Evolutionary conservation across 92 coral and sea anemone species (phyloP).

Genomic region (Heliopora coerulea): DNA sequence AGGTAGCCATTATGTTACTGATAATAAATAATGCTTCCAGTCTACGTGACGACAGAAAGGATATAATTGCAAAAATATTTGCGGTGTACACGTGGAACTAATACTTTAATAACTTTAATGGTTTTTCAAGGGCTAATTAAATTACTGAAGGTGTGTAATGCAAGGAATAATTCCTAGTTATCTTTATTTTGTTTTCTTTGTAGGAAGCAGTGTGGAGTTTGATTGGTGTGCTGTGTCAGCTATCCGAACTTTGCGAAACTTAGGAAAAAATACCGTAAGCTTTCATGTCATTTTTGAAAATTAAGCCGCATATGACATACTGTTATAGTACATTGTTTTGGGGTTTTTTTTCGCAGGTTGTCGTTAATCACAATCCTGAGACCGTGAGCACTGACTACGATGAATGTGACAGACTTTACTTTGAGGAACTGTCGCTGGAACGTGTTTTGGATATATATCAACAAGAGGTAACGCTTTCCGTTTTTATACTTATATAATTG

Average conservation of each 20-base stretch:
- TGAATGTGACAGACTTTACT: conserved; percentile 95
- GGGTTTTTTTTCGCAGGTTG: conserved; percentile 58
- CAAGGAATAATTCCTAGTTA: too few species aligned
- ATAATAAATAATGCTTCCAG: too few species aligned
- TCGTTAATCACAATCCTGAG: conserved; percentile 96
- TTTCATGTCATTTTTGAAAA: not conserved
- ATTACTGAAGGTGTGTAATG: too few species aligned
- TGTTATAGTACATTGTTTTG: not conserved
- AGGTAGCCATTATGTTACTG: too few species aligned
- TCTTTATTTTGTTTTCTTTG: not conserved
- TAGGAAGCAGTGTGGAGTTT: conserved; percentile 98
- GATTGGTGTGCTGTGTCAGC: conserved; percentile 99
- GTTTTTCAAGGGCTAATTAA: too few species aligned
- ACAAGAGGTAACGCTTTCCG: conserved; percentile 98
- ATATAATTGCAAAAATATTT: too few species aligned
- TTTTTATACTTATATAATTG: too few species aligned
- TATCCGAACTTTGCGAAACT: conserved; percentile 78
- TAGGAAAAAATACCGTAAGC: conserved; percentile 85
- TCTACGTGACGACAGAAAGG: too few species aligned
- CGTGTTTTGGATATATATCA: conserved; percentile 93
- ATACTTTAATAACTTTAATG: too few species aligned
- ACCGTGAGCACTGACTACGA: conserved; percentile 99
- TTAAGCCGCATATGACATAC: not conserved
- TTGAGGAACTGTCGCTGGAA: conserved; percentile 96
- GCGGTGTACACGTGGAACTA: too few species aligned